Base-by-base conservation (phyloP, 2,113 vertebrate genomes). In the Odobenus rosmarus region DNA sequence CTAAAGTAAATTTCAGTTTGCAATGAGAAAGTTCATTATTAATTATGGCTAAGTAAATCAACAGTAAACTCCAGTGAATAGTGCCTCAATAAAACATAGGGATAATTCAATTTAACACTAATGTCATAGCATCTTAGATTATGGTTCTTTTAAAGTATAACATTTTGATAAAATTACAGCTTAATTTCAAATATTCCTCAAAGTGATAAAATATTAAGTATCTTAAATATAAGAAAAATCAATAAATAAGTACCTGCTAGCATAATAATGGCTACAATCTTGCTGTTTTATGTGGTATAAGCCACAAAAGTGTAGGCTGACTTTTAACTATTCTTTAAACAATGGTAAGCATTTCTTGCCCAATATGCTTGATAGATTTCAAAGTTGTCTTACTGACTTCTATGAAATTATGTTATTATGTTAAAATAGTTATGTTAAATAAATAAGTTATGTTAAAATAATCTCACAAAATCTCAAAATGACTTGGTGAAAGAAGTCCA, bases 1-100 rank as follows among this genome's bases (percentile, higher is more conserved):
- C 21, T 42, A 94, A 69, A 84, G 85, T 83, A 92, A 88, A 94
- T 90, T 85, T 95, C 87, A 95, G 69, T 53, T 97, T 71, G 11
- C 26, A 97, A 93, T 82, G 33, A 80, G 8, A 87, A 87, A 93
- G 61, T 46, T 61, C 8, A 92, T 88, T 97, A 67, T 90, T 53
- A 67, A 79, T 89, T 72, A 86, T 49, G 55, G 19, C 1, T 24
- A 94, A 90, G 19, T 67, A 93, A 96, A 64, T 91, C 49, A 82
- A 19, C 57, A 95, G 18, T 49, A 10, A 90, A 96, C 86, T 93
- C 88, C 59, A 88, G 39, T 61, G 61, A 81, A 95, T 74, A 76
- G 11, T 51, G 36, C 10, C 46, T 92, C 28, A 59, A n/a, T n/a
- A 49, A 80, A 46, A 88, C 7, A 61, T 24, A 93, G 10, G 33